Conservation (phyloP, 2,113 vertebrate genomes). For the Romanogobio albipinnatus region DNA sequence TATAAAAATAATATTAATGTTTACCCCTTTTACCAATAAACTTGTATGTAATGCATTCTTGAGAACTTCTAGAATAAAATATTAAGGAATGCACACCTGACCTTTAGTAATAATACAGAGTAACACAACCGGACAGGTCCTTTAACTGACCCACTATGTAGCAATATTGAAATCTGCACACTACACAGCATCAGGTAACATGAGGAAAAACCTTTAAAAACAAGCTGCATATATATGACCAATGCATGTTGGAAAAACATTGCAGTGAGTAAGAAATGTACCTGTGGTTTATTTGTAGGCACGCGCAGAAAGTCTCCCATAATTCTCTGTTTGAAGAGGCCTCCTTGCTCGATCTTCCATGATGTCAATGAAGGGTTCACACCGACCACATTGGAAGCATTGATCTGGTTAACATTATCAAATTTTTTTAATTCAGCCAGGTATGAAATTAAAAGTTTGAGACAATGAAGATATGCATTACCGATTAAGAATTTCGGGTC, state of each 20-base stretch:
- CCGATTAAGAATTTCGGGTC: neutral
- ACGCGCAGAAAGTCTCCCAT: constrained; percentile 78
- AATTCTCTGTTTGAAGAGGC: constrained; percentile 71
- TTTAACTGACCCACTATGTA: neutral
- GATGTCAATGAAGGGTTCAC: constrained; percentile 63
- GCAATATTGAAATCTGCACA: neutral
- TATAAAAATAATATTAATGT: neutral
- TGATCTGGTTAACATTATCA: constrained; percentile 66
- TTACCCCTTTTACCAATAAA: neutral
- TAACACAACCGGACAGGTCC: neutral
- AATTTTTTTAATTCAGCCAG: neutral
- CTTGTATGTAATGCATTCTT: neutral
- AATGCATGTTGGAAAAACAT: neutral
- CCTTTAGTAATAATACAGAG: neutral
- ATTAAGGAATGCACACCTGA: neutral
- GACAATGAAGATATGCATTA: neutral
- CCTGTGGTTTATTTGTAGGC: constrained; percentile 77
- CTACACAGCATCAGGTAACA: neutral
- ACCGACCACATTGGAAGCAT: constrained; percentile 72
- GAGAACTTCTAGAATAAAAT: neutral
- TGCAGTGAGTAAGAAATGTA: constrained; percentile 53
- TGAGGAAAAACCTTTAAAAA: neutral
- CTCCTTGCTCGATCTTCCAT: constrained; percentile 67
- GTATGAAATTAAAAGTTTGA: neutral
- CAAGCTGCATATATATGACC: neutral